Evolutionary conservation across 2,888 invertebrate genomes (phyloP).

Genomic region (Temnothorax ravouxi): DNA sequence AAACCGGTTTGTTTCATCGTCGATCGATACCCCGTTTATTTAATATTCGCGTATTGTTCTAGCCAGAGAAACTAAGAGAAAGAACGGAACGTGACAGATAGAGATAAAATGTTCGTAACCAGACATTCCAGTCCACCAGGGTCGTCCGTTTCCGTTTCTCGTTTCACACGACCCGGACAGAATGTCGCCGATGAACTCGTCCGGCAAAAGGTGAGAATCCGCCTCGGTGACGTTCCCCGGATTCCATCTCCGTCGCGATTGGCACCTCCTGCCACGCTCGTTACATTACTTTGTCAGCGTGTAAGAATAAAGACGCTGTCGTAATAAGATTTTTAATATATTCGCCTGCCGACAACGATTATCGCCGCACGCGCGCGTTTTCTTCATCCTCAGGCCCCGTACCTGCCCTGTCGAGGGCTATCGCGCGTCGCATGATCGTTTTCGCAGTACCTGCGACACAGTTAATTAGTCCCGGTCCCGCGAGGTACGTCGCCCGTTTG

Average conservation of each 20-base stretch:
- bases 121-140: conserved; percentile 74
- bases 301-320: conserved; percentile 58
- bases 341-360: conserved; percentile 52
- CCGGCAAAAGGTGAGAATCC: conserved; percentile 67
- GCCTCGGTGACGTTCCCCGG: conserved; percentile 70
- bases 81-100: conserved; percentile 15
- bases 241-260: conserved; percentile 70
- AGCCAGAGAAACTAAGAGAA: conserved; percentile 25
- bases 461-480: conserved; percentile 64
- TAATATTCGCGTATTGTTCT: conserved; percentile 63
- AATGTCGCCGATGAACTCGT: conserved; percentile 76
- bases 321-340: conserved; percentile 67
- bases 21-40: conserved; percentile 55
- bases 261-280: conserved; percentile 71
- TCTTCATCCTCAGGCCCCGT: neutral
- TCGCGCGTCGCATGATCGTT: conserved; percentile 34
- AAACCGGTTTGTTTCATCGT: conserved; percentile 32
- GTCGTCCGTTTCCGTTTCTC: conserved; percentile 79
- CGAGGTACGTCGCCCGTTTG: conserved; percentile 47
- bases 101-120: conserved; percentile 34
- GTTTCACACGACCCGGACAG: conserved; percentile 76
- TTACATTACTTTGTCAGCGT: conserved; percentile 70
- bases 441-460: conserved; percentile 19
- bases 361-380: conserved; percentile 37
- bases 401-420: conserved; percentile 1